Evolutionary conservation across 2,888 invertebrate species (phyloP).

Genomic region (Molanna angustata): DNA sequence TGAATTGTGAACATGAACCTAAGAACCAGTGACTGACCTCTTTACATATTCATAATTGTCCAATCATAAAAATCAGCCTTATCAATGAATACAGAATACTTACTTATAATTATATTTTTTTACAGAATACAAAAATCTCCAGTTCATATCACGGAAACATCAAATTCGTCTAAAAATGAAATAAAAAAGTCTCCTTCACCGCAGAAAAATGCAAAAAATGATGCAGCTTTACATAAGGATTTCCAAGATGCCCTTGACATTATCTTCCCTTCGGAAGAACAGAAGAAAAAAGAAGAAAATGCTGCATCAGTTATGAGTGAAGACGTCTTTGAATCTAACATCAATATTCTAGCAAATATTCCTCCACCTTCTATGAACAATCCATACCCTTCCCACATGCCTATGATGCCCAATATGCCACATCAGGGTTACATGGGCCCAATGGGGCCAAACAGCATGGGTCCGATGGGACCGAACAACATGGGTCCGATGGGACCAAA

Average conservation of each 20-base stretch:
- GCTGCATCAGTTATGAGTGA: not conserved
- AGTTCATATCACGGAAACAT: slow-evolving; percentile 37
- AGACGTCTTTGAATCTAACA: not conserved
- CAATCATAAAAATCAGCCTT: no score
- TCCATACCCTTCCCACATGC: slow-evolving; percentile 32
- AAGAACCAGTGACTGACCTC: no score
- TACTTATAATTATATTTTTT: no score
- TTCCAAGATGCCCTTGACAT: slow-evolving; percentile 66
- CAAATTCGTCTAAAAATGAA: slow-evolving; percentile 32
- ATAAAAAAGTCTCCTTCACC: slow-evolving; percentile 34
- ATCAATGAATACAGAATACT: no score
- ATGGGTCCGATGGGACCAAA: slow-evolving; percentile 38
- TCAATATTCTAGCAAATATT: slow-evolving; percentile 16
- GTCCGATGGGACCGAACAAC: slow-evolving; percentile 33
- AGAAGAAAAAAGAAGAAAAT: slow-evolving; percentile 29
- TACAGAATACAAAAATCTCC: slow-evolving; percentile 36
- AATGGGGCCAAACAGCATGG: slow-evolving; percentile 31
- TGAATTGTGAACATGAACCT: no score
- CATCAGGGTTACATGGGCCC: slow-evolving; percentile 31
- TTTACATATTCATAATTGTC: no score
- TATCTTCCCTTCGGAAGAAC: slow-evolving; percentile 56
- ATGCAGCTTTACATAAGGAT: slow-evolving; percentile 54
- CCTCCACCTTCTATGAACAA: slow-evolving; percentile 23
- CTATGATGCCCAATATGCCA: slow-evolving; percentile 31
- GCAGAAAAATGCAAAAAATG: slow-evolving; percentile 5